phyloP scores from a whole-genome alignment of 1,140 invertebrate species.

The Ridgeia piscesae region DNA sequence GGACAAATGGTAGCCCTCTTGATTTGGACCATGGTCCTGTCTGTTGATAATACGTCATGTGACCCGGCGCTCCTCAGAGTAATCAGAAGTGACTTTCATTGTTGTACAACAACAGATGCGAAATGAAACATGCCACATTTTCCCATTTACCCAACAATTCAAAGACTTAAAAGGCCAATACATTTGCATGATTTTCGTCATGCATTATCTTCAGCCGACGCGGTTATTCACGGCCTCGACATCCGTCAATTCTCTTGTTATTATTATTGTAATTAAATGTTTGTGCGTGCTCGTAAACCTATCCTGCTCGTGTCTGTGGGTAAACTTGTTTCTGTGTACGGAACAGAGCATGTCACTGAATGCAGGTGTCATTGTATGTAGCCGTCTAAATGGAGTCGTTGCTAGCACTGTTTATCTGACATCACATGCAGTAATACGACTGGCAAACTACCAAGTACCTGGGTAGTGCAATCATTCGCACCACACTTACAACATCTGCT shows the following conservation, averaged over 20 bases:
- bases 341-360: not conserved
- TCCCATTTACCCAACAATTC: not conserved
- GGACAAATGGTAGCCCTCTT: too few relatives aligned
- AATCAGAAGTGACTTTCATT: not conserved
- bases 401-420: not conserved
- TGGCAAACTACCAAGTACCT: not conserved
- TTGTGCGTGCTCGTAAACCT: not conserved
- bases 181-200: not conserved
- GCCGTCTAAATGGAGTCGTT: not conserved
- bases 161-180: too few relatives aligned
- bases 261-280: slow-evolving; percentile 7
- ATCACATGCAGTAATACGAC: not conserved
- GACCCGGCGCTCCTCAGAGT: not conserved
- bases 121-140: not conserved
- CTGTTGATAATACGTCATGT: too few relatives aligned
- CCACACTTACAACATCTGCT: not conserved
- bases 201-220: not conserved
- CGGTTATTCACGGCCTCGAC: not conserved
- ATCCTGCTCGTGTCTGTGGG: not conserved
- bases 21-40: too few relatives aligned
- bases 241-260: not conserved
- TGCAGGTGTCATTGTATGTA: not conserved
- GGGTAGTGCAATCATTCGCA: not conserved
- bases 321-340: not conserved
- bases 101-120: not conserved